Base-by-base conservation (phyloP, 1,140 invertebrate genomes). In the Drosophila orosa region DNA sequence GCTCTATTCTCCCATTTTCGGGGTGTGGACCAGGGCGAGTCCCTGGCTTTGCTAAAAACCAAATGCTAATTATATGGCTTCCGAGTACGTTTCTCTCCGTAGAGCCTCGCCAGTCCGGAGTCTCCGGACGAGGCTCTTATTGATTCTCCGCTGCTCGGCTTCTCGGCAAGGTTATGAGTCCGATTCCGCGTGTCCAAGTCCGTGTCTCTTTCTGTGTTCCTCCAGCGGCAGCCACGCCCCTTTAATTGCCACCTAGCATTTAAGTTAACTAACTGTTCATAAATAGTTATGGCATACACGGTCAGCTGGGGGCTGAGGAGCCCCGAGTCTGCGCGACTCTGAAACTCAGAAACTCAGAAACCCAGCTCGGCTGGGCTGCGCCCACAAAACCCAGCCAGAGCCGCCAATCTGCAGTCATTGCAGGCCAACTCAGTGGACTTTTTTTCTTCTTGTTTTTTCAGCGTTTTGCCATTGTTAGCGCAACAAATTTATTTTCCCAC, bases 181-280 rank as follows among this genome's bases (percentile, higher is more conserved):
- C 61, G 45, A 29, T 17, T 69, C 45, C 37, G 47, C 57, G 27
- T 55, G 19, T 69, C 45, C 37, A 24, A 47, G 31, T 55, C 25
- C 25, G 60, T 37, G 35, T 57, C 63, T 85, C 47, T 56, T 24
- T 47, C 45, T 48, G n/a, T 56, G 52, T 52, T 45, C 39, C 73
- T 75, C 73, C 33, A 40, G 62, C 74, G 44, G 45, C 77, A 57
- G 63, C 77, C 84, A 75, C 84, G 84, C 84, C 84, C 84, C 66
- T 90, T 89, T 89, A 89, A 89, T 89, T 89, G 84, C 84, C 80
- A 89, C 80, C 84, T 89, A 80, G 74, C 84, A 84, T 87, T 89
- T 89, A 82, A 89, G 84, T 84, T 89, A 89, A 89, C 85, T 89
- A 89, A 89, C 84, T 89, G 84, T 89, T 89, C 84, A 89, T 89